These are phyloP conservation scores for Saccostrea echinata DNA, from an alignment of 1,140 invertebrate genomes.

Conservation along the genomic window DNA sequence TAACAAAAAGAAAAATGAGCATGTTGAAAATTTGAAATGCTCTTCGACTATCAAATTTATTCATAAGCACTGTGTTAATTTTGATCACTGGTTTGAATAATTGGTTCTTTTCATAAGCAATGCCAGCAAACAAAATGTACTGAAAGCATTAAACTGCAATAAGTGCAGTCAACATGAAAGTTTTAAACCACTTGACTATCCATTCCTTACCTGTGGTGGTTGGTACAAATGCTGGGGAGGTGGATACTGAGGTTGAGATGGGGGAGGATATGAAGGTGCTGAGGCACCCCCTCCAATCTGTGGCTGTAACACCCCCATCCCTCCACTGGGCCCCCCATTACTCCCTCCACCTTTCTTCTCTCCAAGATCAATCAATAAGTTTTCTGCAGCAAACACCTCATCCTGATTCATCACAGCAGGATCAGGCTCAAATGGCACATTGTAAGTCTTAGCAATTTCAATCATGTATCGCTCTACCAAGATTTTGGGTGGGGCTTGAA, in stretches of 20 bases:
- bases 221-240: slow-evolving; percentile 48
- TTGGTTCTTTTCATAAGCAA: too few relatives aligned
- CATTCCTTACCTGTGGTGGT: not conserved
- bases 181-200: too few relatives aligned
- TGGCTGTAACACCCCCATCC: slow-evolving; percentile 65
- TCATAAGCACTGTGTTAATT: too few relatives aligned
- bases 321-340: slow-evolving; percentile 79
- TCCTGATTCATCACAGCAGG: slow-evolving; percentile 89
- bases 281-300: slow-evolving; percentile 44
- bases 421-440: slow-evolving; percentile 78
- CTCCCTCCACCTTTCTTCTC: slow-evolving; percentile 73
- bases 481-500: slow-evolving; percentile 97
- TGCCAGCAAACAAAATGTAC: too few relatives aligned
- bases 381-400: slow-evolving; percentile 84
- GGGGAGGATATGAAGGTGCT: slow-evolving; percentile 40
- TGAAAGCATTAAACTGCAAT: too few relatives aligned
- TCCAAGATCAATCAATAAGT: slow-evolving; percentile 88
- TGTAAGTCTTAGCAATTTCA: slow-evolving; percentile 95
- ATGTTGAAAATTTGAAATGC: too few relatives aligned
- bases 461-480: slow-evolving; percentile 91
- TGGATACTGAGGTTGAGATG: slow-evolving; percentile 29
- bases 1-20: too few relatives aligned
- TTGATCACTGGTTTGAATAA: too few relatives aligned
- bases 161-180: too few relatives aligned
- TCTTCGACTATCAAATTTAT: too few relatives aligned